Evolutionary conservation across 2,797 vertebrate genomes (phyloP), one percentile per base, ranked within the genome.

Genomic region (Threskiornis aethiopicus): DNA sequence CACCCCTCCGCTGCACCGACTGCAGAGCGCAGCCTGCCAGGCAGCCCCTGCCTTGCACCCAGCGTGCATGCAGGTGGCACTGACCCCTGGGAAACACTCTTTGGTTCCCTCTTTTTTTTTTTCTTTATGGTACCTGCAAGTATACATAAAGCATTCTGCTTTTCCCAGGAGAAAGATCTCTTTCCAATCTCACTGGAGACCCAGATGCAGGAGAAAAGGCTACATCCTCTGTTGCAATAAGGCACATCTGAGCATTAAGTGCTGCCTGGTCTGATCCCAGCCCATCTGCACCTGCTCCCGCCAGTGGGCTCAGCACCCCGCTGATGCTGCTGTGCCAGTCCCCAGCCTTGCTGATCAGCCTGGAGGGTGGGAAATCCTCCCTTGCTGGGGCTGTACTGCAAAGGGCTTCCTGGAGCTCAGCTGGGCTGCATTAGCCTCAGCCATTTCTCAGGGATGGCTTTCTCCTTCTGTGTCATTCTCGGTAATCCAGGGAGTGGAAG

Each of bases 61-160:
- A 6, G 0, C 0, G 0, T 2, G 3, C 4, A 7, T 4, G 6
- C 25, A 12, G 35, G 35, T 4, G 24, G 6, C 42, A 21, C 59
- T 7, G 9, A 6, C 3, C 28, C n/a, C 79, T 28, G 6, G 9
- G 22, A 87, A 70, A 22, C 1, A 0, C 46, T 16, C 22, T 37
- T 15, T 25, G 17, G 2, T 17, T 52, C 47, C 25, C 3, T 11
- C 14, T 64, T 6, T 17, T 46, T 46, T 22, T 49, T 24, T 24
- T 22, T 20, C 31, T 29, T 33, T 52, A 22, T 15, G 14, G 47
- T 49, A 59, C 47, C 39, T 82, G 55, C 18, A 21, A 35, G 11
- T 44, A 35, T 3, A 42, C 5, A 1, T 1, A 18, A 52, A 59
- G 29, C 33, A 11, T 46, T 46, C 44, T 67, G 49, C 69, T 70